These are phyloP conservation scores for Xylota sylvarum DNA, from an alignment of 2,888 invertebrate species.

Conservation along the genomic window DNA sequence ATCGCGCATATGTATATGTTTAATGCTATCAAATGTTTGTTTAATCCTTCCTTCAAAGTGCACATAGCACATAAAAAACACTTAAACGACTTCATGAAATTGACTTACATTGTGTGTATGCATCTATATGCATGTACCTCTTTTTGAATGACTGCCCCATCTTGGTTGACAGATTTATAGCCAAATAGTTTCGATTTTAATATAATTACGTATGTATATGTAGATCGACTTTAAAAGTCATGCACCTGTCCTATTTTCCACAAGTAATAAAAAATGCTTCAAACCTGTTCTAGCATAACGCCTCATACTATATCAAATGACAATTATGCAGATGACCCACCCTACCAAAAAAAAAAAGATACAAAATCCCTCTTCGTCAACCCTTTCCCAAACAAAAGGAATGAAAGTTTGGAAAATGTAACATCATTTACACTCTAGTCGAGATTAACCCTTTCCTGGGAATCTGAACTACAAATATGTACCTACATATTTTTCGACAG, in stretches of 20 bases:
- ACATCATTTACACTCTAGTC: slow-evolving; percentile 61
- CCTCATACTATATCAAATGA: slow-evolving; percentile 61
- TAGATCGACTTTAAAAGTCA: no score
- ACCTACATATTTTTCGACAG: background rate
- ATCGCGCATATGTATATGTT: no score
- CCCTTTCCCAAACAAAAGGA: slow-evolving; percentile 59
- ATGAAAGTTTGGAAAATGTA: slow-evolving; percentile 51
- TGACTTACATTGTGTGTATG: no score
- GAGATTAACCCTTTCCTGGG: slow-evolving; percentile 57
- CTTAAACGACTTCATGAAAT: no score
- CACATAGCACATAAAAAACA: no score
- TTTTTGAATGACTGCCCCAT: no score
- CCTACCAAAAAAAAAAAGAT: background rate
- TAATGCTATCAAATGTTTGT: no score
- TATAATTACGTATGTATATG: no score
- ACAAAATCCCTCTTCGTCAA: slow-evolving; percentile 18
- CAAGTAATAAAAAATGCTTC: background rate
- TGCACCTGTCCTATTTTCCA: background rate
- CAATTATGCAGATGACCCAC: slow-evolving; percentile 62
- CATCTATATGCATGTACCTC: no score
- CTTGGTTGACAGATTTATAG: no score
- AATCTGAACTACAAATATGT: slow-evolving; percentile 16
- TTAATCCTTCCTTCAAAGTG: no score
- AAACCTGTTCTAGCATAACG: slow-evolving; percentile 55
- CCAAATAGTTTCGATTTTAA: no score